phyloP scores from a whole-genome alignment of 2,113 vertebrate genomes.

The Sander lucioperca region DNA sequence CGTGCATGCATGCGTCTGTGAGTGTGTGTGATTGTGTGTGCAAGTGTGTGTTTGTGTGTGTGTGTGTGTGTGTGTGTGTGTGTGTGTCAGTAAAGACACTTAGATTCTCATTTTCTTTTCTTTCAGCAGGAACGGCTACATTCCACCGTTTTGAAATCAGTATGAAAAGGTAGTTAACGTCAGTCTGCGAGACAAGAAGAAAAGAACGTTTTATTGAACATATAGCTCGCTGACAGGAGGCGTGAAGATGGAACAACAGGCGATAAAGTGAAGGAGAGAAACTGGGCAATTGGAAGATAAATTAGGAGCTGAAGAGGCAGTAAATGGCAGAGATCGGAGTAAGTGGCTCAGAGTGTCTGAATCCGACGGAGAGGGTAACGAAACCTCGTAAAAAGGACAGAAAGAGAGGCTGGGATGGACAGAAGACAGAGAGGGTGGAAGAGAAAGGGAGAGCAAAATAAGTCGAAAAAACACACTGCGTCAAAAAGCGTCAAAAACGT shows the following conservation, averaged over 20 bases:
- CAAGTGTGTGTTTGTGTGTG: too few relatives aligned
- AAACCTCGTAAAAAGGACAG: too few relatives aligned
- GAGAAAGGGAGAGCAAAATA: too few relatives aligned
- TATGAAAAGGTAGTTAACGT: background rate
- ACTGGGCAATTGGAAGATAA: slow-evolving; percentile 19
- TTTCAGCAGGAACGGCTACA: background rate
- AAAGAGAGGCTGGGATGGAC: too few relatives aligned
- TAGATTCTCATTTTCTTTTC: background rate
- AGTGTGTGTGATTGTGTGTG: too few relatives aligned
- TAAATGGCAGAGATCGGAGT: background rate
- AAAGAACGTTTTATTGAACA: background rate
- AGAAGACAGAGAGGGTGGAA: too few relatives aligned
- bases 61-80: too few relatives aligned
- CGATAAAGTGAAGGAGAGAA: slow-evolving; percentile 14
- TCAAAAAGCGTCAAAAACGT: too few relatives aligned
- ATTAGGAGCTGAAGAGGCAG: background rate
- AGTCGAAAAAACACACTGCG: too few relatives aligned
- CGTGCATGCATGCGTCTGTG: too few relatives aligned
- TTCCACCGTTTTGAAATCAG: background rate
- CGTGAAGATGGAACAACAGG: background rate
- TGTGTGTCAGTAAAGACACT: background rate
- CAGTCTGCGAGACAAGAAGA: background rate
- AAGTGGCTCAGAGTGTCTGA: background rate
- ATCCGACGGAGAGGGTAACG: too few relatives aligned
- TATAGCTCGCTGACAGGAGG: background rate